Percentiles rank a stretch among this genome's conserved stretches.
These are phyloP conservation scores for Boleophthalmus pectinirostris DNA, from an alignment of 2,113 vertebrate species.

Conservation along the genomic window DNA sequence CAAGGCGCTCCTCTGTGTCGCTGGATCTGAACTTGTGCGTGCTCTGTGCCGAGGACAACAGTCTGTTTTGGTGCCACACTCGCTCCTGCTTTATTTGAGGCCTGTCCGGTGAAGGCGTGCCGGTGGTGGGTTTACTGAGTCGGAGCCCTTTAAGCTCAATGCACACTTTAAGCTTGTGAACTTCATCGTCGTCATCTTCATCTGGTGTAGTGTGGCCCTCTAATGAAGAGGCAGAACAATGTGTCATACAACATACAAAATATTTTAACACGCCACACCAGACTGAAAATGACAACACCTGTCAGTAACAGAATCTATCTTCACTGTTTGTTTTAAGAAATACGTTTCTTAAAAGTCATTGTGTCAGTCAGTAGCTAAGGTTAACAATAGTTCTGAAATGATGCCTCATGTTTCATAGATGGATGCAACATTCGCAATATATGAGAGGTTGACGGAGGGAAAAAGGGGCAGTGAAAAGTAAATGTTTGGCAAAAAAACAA, in stretches of 20 bases:
- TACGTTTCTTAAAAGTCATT: background rate
- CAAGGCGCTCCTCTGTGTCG: slow-evolving; percentile 82
- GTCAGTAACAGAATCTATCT: background rate
- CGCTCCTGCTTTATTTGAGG: slow-evolving; percentile 75
- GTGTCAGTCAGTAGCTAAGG: background rate
- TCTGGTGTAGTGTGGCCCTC: slow-evolving; percentile 43
- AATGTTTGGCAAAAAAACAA: slow-evolving; percentile 49
- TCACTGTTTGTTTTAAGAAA: background rate
- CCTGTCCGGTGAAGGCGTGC: slow-evolving; percentile 80
- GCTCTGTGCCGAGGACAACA: slow-evolving; percentile 25
- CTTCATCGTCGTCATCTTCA: slow-evolving; percentile 81
- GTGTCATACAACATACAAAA: background rate
- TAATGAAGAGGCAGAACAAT: slow-evolving; percentile 21
- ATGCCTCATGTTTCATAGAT: background rate
- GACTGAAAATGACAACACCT: background rate
- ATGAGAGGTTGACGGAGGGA: slow-evolving; percentile 38
- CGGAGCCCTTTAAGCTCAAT: slow-evolving; percentile 98
- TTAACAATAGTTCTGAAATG: background rate
- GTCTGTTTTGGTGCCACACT: slow-evolving; percentile 58
- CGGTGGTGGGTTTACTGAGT: slow-evolving; percentile 86
- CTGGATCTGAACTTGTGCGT: slow-evolving; percentile 69
- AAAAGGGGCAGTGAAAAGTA: slow-evolving; percentile 40
- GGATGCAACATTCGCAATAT: no score
- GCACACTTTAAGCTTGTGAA: slow-evolving; percentile 97
- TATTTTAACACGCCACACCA: background rate